Percentiles rank a stretch among this genome's conserved stretches.
phyloP scores from a whole-genome alignment of 2,888 invertebrate species.

The Girardia tigrina region DNA sequence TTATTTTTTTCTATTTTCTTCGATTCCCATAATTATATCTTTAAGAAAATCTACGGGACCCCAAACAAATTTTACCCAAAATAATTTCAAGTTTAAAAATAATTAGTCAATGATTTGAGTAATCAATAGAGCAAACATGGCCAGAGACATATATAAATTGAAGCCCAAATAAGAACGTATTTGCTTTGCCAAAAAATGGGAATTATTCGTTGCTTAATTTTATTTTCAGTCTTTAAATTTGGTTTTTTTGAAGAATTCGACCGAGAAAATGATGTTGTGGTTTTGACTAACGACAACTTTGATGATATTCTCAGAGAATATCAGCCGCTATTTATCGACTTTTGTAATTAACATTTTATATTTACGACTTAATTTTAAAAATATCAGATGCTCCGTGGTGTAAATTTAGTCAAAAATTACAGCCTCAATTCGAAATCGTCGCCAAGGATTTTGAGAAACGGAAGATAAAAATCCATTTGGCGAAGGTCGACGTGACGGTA shows the following conservation, averaged over 20 bases:
- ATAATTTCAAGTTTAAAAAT: too few species aligned
- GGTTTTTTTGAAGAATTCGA: not conserved
- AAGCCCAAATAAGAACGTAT: too few species aligned
- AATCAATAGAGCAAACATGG: too few species aligned
- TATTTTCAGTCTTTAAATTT: not conserved
- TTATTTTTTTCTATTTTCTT: too few species aligned
- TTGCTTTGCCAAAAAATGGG: too few species aligned
- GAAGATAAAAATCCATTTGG: slow-evolving; percentile 64
- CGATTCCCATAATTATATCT: too few species aligned
- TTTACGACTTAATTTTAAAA: not conserved
- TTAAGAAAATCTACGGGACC: too few species aligned
- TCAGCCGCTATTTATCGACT: slow-evolving; percentile 80
- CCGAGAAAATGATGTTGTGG: slow-evolving; percentile 68
- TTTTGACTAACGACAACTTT: slow-evolving; percentile 71
- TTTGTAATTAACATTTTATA: slow-evolving; percentile 67
- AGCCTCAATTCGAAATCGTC: slow-evolving; percentile 86
- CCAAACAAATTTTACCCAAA: too few species aligned
- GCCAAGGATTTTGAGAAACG: slow-evolving; percentile 68
- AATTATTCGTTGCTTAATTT: not conserved
- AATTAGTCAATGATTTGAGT: too few species aligned
- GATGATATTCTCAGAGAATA: slow-evolving; percentile 64
- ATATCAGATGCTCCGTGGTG: slow-evolving; percentile 92
- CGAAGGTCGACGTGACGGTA: slow-evolving; percentile 82
- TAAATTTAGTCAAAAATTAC: slow-evolving; percentile 91
- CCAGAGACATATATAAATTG: too few species aligned